phyloP scores from a whole-genome alignment of 2,113 vertebrate species.

The Petrocephalus zakoni region DNA sequence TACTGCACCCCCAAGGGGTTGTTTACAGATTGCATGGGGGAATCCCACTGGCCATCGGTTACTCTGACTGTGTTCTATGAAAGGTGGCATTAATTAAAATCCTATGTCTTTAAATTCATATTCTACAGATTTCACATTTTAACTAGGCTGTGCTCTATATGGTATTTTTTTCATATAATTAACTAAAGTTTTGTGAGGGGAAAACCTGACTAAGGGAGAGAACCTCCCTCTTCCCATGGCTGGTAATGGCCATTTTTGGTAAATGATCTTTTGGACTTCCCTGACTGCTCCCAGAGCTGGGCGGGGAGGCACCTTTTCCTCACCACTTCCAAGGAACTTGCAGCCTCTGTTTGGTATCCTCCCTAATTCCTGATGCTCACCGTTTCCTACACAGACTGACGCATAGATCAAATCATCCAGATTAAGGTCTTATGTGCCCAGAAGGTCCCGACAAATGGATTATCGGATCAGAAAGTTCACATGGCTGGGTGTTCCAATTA shows the following conservation, averaged over 20 bases:
- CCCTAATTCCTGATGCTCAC: not conserved
- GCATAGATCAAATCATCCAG: not conserved
- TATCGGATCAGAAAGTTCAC: not conserved
- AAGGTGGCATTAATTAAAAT: not conserved
- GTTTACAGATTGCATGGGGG: not conserved
- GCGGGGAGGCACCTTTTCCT: not conserved
- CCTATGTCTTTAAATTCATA: not conserved
- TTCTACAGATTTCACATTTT: not conserved
- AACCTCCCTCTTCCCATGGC: not conserved
- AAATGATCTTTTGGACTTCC: not conserved
- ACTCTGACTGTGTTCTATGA: not conserved
- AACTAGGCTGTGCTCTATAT: not conserved
- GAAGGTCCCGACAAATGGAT: not conserved
- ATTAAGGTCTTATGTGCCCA: not conserved
- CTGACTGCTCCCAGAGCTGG: not conserved
- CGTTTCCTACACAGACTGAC: not conserved
- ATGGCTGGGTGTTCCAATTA: not conserved
- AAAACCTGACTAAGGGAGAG: not conserved
- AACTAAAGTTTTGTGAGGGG: not conserved
- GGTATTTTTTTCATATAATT: not conserved
- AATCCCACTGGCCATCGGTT: not conserved
- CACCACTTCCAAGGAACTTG: not conserved
- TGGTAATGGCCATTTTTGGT: not conserved
- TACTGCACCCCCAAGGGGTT: not conserved
- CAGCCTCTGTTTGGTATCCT: not conserved